These are phyloP conservation scores for Lydus trimaculatus DNA, from an alignment of 2,888 invertebrate genomes.

Conservation along the genomic window DNA sequence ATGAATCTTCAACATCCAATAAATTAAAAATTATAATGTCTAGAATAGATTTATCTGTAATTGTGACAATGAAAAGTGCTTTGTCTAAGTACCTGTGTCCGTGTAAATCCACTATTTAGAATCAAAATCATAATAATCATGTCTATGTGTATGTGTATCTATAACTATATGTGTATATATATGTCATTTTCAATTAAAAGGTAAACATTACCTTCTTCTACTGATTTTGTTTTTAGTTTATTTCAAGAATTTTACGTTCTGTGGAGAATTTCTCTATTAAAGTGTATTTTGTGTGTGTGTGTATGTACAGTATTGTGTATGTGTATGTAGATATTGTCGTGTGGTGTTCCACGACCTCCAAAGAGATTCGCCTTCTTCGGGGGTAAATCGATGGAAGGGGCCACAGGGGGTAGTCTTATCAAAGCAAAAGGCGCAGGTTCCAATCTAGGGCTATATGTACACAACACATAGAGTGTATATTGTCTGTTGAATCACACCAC, in stretches of 20 bases:
- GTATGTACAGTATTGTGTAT: constrained; percentile 10
- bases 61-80: constrained; percentile 21
- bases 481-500: constrained; percentile 13
- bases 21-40: constrained; percentile 12
- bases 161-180: constrained; percentile 32
- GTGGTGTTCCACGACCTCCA: constrained; percentile 19
- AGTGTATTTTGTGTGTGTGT: neutral
- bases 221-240: neutral
- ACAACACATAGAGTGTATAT: constrained; percentile 37
- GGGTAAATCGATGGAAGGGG: constrained; percentile 50
- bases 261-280: too few species aligned
- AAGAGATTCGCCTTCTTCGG: constrained; percentile 36
- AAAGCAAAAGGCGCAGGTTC: constrained; percentile 52
- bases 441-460: constrained; percentile 45
- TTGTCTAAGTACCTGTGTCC: constrained; percentile 20
- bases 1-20: too few species aligned
- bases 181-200: constrained; percentile 53
- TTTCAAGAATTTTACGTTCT: neutral
- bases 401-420: constrained; percentile 44
- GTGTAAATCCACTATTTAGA: constrained; percentile 21
- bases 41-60: neutral
- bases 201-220: constrained; percentile 56
- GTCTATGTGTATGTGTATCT: constrained; percentile 39
- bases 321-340: too few species aligned
- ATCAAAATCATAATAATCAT: constrained; percentile 21